These are phyloP conservation scores for Cepaea hortensis DNA, from an alignment of 2,888 invertebrate species.

Conservation along the genomic window DNA sequence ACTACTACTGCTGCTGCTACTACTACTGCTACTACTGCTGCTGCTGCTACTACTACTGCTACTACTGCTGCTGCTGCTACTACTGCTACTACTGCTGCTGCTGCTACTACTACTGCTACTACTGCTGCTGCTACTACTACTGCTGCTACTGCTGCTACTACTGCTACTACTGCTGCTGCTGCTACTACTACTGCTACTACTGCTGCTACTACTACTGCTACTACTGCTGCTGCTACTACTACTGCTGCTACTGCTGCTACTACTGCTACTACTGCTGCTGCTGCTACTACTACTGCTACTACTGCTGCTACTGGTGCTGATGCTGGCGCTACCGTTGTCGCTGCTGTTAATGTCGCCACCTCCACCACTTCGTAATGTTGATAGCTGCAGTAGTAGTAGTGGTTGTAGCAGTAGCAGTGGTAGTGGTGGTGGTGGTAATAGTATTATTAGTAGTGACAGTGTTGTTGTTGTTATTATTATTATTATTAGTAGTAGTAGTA, in stretches of 20 bases:
- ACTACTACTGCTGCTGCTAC: background rate
- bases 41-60: background rate
- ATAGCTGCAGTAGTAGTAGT: too few relatives aligned
- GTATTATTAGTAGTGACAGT: too few relatives aligned
- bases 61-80: constrained; percentile 3
- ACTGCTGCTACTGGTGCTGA: too few relatives aligned
- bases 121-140: background rate
- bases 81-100: background rate
- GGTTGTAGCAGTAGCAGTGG: too few relatives aligned
- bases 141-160: background rate
- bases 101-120: too few relatives aligned
- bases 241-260: constrained; percentile 17
- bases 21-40: background rate
- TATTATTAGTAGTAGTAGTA: too few relatives aligned
- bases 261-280: background rate
- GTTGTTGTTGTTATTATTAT: too few relatives aligned
- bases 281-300: background rate
- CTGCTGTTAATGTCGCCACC: too few relatives aligned
- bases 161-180: constrained; percentile 16
- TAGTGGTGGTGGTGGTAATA: too few relatives aligned
- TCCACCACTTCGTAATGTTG: too few relatives aligned
- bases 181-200: constrained; percentile 28
- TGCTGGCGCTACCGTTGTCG: too few relatives aligned
- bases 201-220: constrained; percentile 27
- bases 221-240: constrained; percentile 27